Percentiles rank a stretch among this genome's conserved stretches.
Evolutionary conservation across 2,888 invertebrate species (phyloP).

Genomic region (Lymantria dispar): DNA sequence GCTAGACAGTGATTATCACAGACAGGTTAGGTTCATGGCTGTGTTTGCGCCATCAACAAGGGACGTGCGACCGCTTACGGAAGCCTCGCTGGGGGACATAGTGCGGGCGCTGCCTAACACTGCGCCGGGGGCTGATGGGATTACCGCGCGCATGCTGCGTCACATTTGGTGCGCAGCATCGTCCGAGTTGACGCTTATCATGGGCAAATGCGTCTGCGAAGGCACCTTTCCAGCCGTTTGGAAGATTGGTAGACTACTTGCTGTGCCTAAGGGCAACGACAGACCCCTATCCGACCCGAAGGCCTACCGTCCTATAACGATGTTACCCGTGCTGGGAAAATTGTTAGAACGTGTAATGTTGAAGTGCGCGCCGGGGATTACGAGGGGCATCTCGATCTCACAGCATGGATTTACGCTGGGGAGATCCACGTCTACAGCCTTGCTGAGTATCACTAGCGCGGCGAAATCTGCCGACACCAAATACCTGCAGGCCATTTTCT

Average conservation of each 20-base stretch:
- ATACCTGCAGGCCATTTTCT: slow-evolving; percentile 30
- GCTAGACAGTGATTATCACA: slow-evolving; percentile 22
- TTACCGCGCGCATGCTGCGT: slow-evolving; percentile 23
- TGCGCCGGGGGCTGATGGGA: slow-evolving; percentile 36
- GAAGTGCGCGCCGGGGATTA: slow-evolving; percentile 10
- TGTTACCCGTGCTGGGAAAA: slow-evolving; percentile 38
- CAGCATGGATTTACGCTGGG: slow-evolving; percentile 42
- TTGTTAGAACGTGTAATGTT: slow-evolving; percentile 34
- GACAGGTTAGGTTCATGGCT: slow-evolving; percentile 17
- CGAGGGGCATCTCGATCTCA: slow-evolving; percentile 5
- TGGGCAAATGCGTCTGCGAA: slow-evolving; percentile 20
- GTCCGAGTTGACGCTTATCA: slow-evolving; percentile 12
- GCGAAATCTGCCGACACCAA: background rate
- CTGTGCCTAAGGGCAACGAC: slow-evolving; percentile 31
- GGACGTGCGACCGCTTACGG: slow-evolving; percentile 10
- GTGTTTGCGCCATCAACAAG: slow-evolving; percentile 18
- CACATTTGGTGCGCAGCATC: slow-evolving; percentile 19
- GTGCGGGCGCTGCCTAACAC: slow-evolving; percentile 28
- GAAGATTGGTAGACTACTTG: slow-evolving; percentile 28
- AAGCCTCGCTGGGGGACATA: slow-evolving; percentile 10
- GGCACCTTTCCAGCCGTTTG: slow-evolving; percentile 30
- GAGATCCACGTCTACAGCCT: slow-evolving; percentile 30
- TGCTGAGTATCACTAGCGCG: slow-evolving; percentile 4
- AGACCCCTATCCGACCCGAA: slow-evolving; percentile 24
- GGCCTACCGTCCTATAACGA: slow-evolving; percentile 36